Conservation (phyloP, 2,888 invertebrate genomes). For the Baccha elongata region DNA sequence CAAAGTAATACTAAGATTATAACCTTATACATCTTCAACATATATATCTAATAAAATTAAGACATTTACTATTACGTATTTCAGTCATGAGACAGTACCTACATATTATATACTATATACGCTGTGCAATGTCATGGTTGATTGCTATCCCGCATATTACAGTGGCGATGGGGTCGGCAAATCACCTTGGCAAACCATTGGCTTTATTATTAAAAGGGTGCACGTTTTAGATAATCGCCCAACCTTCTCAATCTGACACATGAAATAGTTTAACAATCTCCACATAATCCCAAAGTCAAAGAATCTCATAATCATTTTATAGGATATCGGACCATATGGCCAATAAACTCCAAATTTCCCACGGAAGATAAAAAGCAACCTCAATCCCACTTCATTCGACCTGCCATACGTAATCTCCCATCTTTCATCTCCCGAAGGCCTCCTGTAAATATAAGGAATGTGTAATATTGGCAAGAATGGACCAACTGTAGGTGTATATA, state of each 20-base stretch:
- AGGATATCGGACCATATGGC: slow-evolving; percentile 67
- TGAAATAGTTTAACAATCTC: slow-evolving; percentile 65
- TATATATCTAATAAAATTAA: background rate
- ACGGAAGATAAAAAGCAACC: slow-evolving; percentile 23
- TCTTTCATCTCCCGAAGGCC: slow-evolving; percentile 22
- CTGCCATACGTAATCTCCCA: slow-evolving; percentile 19
- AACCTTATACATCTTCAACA: background rate
- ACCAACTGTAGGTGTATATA: background rate
- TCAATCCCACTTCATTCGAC: slow-evolving; percentile 13
- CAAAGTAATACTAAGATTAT: slow-evolving; percentile 2
- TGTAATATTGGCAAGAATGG: slow-evolving; percentile 37
- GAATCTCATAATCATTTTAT: slow-evolving; percentile 71
- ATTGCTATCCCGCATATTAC: background rate
- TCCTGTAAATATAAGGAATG: slow-evolving; percentile 49
- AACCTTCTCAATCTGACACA: slow-evolving; percentile 48
- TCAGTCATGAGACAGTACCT: slow-evolving; percentile 20
- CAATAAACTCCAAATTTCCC: slow-evolving; percentile 67
- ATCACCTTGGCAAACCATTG: slow-evolving; percentile 9
- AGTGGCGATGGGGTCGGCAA: slow-evolving; percentile 12
- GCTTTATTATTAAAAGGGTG: slow-evolving; percentile 50
- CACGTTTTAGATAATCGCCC: slow-evolving; percentile 35
- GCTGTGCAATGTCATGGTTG: background rate
- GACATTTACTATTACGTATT: slow-evolving; percentile 3
- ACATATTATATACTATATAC: background rate
- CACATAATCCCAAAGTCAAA: slow-evolving; percentile 63